A percentile compares a stretch with the other conserved stretches of the same genome.
Conservation (phyloP, 2,888 invertebrate genomes). For the Acronicta alni region DNA sequence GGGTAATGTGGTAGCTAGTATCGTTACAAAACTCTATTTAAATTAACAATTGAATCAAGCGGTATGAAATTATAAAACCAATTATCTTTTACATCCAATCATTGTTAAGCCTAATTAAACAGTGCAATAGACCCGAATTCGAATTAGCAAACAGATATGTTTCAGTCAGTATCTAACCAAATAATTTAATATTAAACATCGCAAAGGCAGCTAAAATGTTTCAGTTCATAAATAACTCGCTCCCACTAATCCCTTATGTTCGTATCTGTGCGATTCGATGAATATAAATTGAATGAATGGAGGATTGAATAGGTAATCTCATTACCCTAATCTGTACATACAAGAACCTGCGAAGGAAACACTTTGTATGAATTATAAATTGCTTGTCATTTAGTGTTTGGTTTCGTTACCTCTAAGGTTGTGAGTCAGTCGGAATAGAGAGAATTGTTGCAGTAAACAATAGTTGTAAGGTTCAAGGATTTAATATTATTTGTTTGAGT, state of each 20-base stretch:
- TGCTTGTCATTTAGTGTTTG: constrained; percentile 30
- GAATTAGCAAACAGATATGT: neutral
- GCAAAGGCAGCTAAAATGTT: constrained; percentile 18
- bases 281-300: constrained; percentile 67
- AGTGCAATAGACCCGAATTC: neutral
- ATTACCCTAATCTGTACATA: constrained; percentile 63
- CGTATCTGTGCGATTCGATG: constrained; percentile 60
- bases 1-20: too few relatives aligned
- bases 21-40: too few relatives aligned
- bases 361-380: constrained; percentile 41
- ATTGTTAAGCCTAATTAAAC: constrained; percentile 8
- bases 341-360: constrained; percentile 29
- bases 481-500: neutral
- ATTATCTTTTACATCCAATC: too few relatives aligned
- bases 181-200: constrained; percentile 16
- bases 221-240: constrained; percentile 51
- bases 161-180: neutral
- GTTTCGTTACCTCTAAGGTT: constrained; percentile 9
- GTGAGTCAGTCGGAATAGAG: neutral
- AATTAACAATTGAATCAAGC: too few relatives aligned
- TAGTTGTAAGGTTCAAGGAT: neutral
- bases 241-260: constrained; percentile 57
- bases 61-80: too few relatives aligned
- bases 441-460: too few relatives aligned
- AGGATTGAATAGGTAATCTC: constrained; percentile 62